A percentile compares a stretch with the other conserved stretches of the same genome.
Conservation (phyloP, 2,113 vertebrate genomes). For the Pleuronectes platessa region DNA sequence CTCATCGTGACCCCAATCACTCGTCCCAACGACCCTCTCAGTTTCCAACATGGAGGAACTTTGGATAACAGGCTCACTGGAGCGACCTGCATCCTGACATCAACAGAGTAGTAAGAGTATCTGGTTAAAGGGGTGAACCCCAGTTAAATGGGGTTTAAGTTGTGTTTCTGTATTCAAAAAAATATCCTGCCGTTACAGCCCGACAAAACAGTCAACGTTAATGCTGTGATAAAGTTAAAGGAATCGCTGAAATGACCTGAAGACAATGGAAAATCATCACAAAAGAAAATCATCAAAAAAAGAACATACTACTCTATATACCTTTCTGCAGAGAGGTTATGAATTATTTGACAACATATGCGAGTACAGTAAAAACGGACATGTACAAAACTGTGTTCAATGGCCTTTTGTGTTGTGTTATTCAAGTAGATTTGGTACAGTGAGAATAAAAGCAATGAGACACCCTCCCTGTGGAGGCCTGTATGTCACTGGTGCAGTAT, state of each 20-base stretch:
- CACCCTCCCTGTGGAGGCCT: conserved; percentile 59
- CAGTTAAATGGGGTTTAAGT: conserved; percentile 22
- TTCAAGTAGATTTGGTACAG: conserved; percentile 86
- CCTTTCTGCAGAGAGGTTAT: conserved; percentile 62
- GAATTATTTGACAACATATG: conserved; percentile 67
- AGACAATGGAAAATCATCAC: conserved; percentile 59
- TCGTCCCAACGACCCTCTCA: conserved; percentile 8
- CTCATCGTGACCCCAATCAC: conserved; percentile 25
- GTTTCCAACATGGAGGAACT: conserved; percentile 34
- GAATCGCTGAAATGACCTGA: conserved; percentile 67
- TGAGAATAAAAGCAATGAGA: conserved; percentile 69
- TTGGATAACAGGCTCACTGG: conserved; percentile 45
- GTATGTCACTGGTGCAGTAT: conserved; percentile 53
- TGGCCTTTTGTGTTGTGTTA: conserved; percentile 78
- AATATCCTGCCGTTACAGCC: conserved; percentile 29
- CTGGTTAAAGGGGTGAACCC: conserved; percentile 59
- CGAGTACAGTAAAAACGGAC: conserved; percentile 75
- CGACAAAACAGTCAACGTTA: conserved; percentile 33
- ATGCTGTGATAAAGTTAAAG: conserved; percentile 41
- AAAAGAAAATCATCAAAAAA: conserved; percentile 48
- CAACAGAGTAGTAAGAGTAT: conserved; percentile 71
- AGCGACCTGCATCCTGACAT: conserved; percentile 72
- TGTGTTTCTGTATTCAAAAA: conserved; percentile 19
- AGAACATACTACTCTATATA: conserved; percentile 41
- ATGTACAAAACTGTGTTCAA: conserved; percentile 79